A percentile compares a stretch with the other conserved stretches of the same genome.
phyloP scores from a whole-genome alignment of 1,140 invertebrate species.

The Homalodisca vitripennis region DNA sequence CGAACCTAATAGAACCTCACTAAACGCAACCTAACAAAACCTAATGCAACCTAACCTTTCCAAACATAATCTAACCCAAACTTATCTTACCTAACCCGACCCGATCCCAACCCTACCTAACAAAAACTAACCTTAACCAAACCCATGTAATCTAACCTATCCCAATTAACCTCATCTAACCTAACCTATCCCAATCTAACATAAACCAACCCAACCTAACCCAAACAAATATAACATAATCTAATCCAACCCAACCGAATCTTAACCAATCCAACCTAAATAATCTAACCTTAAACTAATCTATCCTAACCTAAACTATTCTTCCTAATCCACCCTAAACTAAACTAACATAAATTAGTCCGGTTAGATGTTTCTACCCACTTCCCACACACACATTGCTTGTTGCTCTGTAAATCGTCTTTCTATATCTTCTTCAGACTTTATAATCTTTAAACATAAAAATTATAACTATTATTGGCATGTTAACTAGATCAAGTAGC shows the following conservation, averaged over 20 bases:
- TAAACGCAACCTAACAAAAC: constrained; percentile 37
- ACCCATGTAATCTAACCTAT: not conserved
- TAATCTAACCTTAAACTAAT: constrained; percentile 8
- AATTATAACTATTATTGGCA: too few relatives aligned
- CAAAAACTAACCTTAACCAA: not conserved
- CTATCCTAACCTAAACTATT: constrained; percentile 15
- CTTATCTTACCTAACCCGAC: not conserved
- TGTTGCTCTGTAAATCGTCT: too few relatives aligned
- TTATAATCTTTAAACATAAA: too few relatives aligned
- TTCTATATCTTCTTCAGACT: too few relatives aligned
- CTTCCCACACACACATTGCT: too few relatives aligned
- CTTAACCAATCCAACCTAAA: constrained; percentile 20
- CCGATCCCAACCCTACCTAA: constrained; percentile 1
- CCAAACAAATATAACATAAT: not conserved
- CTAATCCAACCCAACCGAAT: not conserved
- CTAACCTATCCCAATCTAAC: too few relatives aligned
- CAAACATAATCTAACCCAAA: constrained; percentile 27
- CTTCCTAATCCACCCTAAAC: too few relatives aligned
- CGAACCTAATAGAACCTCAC: constrained; percentile 38
- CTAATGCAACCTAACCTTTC: constrained; percentile 38
- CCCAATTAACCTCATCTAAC: too few relatives aligned
- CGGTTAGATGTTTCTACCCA: too few relatives aligned
- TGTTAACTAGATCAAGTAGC: too few relatives aligned
- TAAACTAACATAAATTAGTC: too few relatives aligned
- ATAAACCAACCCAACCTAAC: too few relatives aligned